Percentiles rank a stretch among this genome's conserved stretches.
Conservation (phyloP, 2,113 vertebrate genomes). For the Papio anubis region DNA sequence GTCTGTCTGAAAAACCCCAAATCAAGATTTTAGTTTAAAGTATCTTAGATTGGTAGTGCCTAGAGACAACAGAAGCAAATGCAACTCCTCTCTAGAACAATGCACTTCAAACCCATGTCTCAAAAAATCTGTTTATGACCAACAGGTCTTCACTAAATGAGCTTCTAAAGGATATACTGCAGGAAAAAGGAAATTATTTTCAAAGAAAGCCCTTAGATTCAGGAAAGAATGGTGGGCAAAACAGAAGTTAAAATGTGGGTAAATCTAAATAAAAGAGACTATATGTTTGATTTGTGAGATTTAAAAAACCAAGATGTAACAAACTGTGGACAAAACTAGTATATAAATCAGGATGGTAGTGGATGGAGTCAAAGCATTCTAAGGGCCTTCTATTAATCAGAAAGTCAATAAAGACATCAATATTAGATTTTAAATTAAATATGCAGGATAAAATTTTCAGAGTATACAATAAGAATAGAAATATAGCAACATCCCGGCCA, state of each 20-base stretch:
- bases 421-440: not conserved
- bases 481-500: not conserved
- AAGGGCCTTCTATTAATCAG: not conserved
- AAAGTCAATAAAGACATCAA: not conserved
- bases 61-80: conserved; percentile 10
- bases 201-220: not conserved
- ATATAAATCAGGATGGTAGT: not conserved
- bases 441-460: not conserved
- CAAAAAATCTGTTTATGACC: not conserved
- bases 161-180: not conserved
- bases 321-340: not conserved
- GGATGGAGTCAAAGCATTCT: not conserved
- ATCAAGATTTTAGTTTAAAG: not conserved
- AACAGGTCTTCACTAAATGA: not conserved
- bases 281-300: not conserved
- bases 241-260: not conserved
- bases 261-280: not conserved
- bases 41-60: not conserved
- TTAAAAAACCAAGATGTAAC: not conserved
- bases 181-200: conserved; percentile 17
- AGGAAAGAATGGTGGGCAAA: conserved; percentile 32
- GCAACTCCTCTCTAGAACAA: not conserved
- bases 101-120: not conserved
- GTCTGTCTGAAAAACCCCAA: not conserved
- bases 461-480: not conserved